These are phyloP conservation scores for Trogon melanurus DNA, from an alignment of 2,113 vertebrate species.

Conservation along the genomic window DNA sequence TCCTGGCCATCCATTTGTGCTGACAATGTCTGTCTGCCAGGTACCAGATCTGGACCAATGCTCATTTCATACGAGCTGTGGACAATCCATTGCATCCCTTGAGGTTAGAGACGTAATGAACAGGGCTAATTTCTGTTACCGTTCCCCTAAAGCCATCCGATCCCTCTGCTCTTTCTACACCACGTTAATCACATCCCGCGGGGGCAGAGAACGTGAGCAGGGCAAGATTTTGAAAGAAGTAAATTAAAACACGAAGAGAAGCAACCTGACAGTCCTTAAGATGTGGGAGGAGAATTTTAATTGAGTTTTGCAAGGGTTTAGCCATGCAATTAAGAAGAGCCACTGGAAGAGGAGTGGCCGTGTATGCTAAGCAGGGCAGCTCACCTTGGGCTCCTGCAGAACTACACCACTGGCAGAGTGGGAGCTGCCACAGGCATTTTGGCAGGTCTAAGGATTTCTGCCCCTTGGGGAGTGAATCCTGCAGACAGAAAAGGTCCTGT, in stretches of 20 bases:
- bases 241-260: slow-evolving; percentile 45
- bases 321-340: slow-evolving; percentile 29
- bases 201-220: background rate
- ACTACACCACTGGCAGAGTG: rapidly evolving
- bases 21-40: background rate
- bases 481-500: background rate
- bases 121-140: background rate
- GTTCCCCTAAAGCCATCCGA: background rate
- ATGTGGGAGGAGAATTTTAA: slow-evolving; percentile 59
- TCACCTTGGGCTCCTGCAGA: background rate
- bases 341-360: slow-evolving; percentile 3
- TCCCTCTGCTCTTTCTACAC: background rate
- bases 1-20: background rate
- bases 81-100: background rate
- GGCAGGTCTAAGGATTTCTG: background rate
- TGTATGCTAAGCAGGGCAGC: background rate
- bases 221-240: background rate
- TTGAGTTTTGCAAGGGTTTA: slow-evolving; percentile 47
- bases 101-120: background rate
- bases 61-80: background rate
- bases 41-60: background rate
- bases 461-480: background rate
- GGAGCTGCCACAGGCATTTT: background rate
- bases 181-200: background rate
- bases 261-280: slow-evolving; percentile 1